phyloP scores from a whole-genome alignment of 2,888 invertebrate genomes.

The Meta bourneti region DNA sequence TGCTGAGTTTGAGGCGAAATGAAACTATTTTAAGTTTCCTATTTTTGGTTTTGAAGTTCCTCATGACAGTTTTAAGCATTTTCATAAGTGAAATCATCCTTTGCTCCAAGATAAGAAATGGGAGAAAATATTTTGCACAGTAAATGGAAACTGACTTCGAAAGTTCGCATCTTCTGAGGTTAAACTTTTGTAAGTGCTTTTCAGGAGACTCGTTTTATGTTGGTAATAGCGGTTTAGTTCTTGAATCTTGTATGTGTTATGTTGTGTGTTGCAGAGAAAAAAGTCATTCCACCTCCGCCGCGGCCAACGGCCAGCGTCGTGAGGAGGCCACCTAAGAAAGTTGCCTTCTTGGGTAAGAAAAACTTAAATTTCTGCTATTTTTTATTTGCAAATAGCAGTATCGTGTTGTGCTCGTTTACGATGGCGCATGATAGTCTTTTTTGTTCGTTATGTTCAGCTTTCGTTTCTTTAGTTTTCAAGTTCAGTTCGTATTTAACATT shows the following conservation, averaged over 20 bases:
- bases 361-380: background rate
- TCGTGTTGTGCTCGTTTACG: background rate
- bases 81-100: no score
- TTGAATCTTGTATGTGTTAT: slow-evolving; percentile 6
- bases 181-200: background rate
- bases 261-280: slow-evolving; percentile 75
- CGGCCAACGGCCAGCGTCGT: slow-evolving; percentile 50
- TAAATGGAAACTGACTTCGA: no score
- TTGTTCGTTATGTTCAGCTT: background rate
- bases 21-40: no score
- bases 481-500: no score
- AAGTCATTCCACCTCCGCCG: slow-evolving; percentile 64
- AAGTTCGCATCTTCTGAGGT: background rate
- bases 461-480: background rate
- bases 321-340: slow-evolving; percentile 72
- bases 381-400: background rate
- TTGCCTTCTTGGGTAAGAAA: slow-evolving; percentile 73
- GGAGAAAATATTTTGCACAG: no score
- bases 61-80: no score
- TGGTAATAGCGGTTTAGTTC: background rate
- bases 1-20: no score
- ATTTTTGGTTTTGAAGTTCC: no score
- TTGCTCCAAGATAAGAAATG: no score
- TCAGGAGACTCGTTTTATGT: background rate
- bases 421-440: background rate